Evolutionary conservation across 2,888 invertebrate species (phyloP), one percentile per base, ranked within the genome.

Genomic region (Hesperia comma): DNA sequence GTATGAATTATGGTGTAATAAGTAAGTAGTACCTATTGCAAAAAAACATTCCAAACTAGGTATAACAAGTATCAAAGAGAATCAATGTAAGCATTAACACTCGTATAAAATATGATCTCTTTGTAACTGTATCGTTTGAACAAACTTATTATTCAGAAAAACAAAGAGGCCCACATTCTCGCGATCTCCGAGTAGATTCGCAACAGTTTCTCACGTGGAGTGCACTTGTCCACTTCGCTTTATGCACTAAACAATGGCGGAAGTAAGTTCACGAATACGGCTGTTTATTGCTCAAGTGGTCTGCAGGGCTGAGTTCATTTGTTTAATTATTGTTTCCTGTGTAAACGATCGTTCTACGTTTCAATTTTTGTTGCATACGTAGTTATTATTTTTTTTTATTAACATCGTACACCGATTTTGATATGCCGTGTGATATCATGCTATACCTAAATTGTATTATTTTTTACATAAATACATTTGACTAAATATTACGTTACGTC

Each of bases 171-270:
- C 86, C 87, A 88, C 83, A 89, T 90, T 60, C 60, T 54, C 80
- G 73, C 75, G 75, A 78, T 77, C 75, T 77, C 70, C 67, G 72
- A 51, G 51, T 73, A 72, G 71, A 83, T 79, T 78, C 68, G 85
- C 81, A 81, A 87, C 85, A 83, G 79, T 91, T 91, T 92, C 92
- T 90, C 90, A 90, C 86, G 85, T 80, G 75, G 74, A 79, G 78
- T 75, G 74, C 77, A 79, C 26, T 26, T 26, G 26, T 26, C 26
- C 26, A 26, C 79, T 77, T 66, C 72, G 79, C 82, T 82, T 90
- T 88, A 84, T 90, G 72, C 80, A 64, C 73, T 69, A 78, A 84
- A 91, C 90, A 91, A 90, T 86, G 72, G 71, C 76, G 81, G 75
- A 86, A 85, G 81, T 81, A 85, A 86, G 85, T 85, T 84, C 84